Evolutionary conservation across 2,888 invertebrate species (phyloP).

Genomic region (Spilarctia lutea): DNA sequence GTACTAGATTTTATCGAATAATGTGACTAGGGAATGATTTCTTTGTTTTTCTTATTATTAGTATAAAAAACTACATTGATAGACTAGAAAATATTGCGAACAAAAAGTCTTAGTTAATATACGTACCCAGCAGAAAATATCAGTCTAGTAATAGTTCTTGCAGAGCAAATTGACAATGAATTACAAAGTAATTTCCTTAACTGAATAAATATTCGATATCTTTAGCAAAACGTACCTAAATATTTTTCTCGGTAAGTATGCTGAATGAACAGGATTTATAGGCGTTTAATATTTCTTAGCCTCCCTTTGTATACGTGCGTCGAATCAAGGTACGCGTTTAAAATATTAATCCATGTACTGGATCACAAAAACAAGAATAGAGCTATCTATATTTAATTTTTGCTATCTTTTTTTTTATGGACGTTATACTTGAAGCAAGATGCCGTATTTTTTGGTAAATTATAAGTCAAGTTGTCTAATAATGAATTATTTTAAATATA

Average conservation of each 20-base stretch:
- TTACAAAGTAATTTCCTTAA: background rate
- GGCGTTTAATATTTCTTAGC: conserved; percentile 45
- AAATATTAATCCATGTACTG: conserved; percentile 62
- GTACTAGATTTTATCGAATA: background rate
- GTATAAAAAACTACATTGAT: background rate
- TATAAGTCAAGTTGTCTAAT: no score
- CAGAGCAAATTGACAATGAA: background rate
- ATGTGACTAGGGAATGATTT: no score
- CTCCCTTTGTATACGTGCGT: conserved; percentile 41
- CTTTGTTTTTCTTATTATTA: background rate
- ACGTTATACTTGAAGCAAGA: background rate
- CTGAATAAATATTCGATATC: conserved; percentile 38
- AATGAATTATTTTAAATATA: background rate
- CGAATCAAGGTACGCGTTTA: conserved; percentile 58
- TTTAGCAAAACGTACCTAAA: conserved; percentile 31
- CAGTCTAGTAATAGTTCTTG: background rate
- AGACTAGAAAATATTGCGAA: background rate
- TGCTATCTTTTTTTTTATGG: background rate
- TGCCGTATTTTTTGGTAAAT: background rate
- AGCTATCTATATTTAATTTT: conserved; percentile 4
- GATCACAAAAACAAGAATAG: conserved; percentile 48
- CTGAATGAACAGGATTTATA: conserved; percentile 42
- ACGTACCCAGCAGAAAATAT: background rate
- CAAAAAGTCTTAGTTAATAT: background rate
- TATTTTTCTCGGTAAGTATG: conserved; percentile 43